Base-by-base conservation (phyloP, 2,113 vertebrate species). In the Cisticola juncidis region DNA sequence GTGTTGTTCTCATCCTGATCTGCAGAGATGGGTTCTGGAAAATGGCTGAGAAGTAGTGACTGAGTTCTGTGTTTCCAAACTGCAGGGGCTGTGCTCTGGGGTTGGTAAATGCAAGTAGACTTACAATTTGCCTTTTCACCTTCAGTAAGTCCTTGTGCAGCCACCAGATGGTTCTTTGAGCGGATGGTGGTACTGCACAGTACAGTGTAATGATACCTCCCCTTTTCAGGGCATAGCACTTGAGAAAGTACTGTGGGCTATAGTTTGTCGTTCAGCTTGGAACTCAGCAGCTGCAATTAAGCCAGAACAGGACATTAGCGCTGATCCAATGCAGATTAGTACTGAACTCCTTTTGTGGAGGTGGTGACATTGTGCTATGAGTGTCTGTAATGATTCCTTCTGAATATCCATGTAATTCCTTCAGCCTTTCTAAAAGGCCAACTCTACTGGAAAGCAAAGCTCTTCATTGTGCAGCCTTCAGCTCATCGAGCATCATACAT, bases 321-420 rank as follows among this genome's bases (percentile, higher is more conserved):
- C 53, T 93, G 61, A 47, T 89, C 44, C n/a, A n/a, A n/a, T n/a
- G n/a, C n/a, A n/a, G n/a, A n/a, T n/a, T 72, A 15, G 18, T 74
- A 58, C 42, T 88, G n/a, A 95, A 70, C n/a, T 82, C n/a, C 33
- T 66, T 77, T 51, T 68, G 65, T 60, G 72, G 40, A 84, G 76
- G 36, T 68, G 65, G 33, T 2, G 4, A 78, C 71, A 56, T 51
- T 86, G n/a, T 53, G 48, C 53, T 88, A 19, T 0, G 0, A 48
- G 8, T n/a, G 22, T 64, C 53, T 94, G 22, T 68, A 80, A 62
- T 65, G 62, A 42, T 91, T 86, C 15, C 23, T 65, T 90, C 50
- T 89, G 56, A 95, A 92, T 86, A 86, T n/a, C 24, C 9, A 13
- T 62, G 42, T 80, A 65, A 83, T 82, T 66, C 42, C 60, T 73